Conservation (phyloP, 2,113 vertebrate genomes). For the Antennarius striatus region DNA sequence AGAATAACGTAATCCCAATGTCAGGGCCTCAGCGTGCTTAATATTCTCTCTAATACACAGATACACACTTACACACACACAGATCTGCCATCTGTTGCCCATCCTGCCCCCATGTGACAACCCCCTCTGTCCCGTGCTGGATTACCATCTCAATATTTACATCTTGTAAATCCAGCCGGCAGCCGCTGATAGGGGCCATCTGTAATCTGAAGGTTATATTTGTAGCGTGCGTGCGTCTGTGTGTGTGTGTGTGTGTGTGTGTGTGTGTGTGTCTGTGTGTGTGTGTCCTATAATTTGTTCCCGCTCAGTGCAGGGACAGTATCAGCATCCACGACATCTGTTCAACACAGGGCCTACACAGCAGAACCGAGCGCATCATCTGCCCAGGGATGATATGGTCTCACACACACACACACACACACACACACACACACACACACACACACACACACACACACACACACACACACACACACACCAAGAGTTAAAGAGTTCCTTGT, state of each 20-base stretch:
- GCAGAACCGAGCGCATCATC: constrained; percentile 61
- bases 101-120: constrained; percentile 36
- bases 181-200: constrained; percentile 70
- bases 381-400: constrained; percentile 43
- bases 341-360: constrained; percentile 67
- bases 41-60: constrained; percentile 34
- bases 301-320: constrained; percentile 65
- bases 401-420: constrained; percentile 19
- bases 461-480: constrained; percentile 9
- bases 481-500: background rate
- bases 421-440: constrained; percentile 7
- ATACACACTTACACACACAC: constrained; percentile 26
- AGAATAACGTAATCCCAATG: constrained; percentile 63
- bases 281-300: constrained; percentile 63
- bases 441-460: constrained; percentile 16
- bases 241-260: constrained; percentile 14
- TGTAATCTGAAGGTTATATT: constrained; percentile 77
- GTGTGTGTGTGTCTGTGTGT: background rate
- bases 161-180: constrained; percentile 71
- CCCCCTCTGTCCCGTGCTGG: constrained; percentile 49
- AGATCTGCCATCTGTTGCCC: constrained; percentile 57
- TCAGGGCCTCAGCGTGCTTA: constrained; percentile 43
- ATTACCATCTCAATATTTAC: constrained; percentile 76
- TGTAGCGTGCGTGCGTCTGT: constrained; percentile 23
- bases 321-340: constrained; percentile 73